Base-by-base conservation (phyloP, 1,140 invertebrate genomes). In the Trachelipus rathkii region DNA sequence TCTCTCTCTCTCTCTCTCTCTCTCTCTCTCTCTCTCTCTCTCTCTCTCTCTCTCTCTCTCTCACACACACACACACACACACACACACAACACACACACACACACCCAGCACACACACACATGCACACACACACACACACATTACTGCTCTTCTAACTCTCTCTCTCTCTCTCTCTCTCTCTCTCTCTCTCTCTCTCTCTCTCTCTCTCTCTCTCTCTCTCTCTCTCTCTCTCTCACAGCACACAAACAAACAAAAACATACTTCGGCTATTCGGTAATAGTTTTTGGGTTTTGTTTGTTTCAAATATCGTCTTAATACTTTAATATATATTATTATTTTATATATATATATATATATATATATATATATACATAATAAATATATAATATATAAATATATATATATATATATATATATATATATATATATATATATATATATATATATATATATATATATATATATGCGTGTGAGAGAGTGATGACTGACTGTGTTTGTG, bases 371-470 rank as follows among this genome's bases (percentile, higher is more conserved):
- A 33, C 6, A 33, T 33, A 33, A 33, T 33, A 33, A 3, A 33
- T 33, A 33, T 33, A 33, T 33, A 68, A 68, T 68, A 68, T 68
- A 68, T 10, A 75, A 11, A 44, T 70, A 75, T 70, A 50, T n/a
- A 60, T n/a, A 33, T 33, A 74, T 60, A 45, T 66, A 60, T 33
- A 45, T 23, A 74, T 33, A 45, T 74, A 60, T 60, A 74, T 60
- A 60, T 33, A 60, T 24, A 50, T 43, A 76, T 43, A 68, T 68
- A 68, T 68, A 68, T 68, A 68, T 68, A 68, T 68, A 68, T 68
- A 68, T 68, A 68, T 68, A 68, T 68, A 68, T 68, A 68, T 68
- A 68, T 68, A 68, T 68, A 68, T 68, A 68, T 24, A 68, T 68
- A 68, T 24, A 11, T 68, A 33, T 33, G 33, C 1, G 33, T 33